Evolutionary conservation across 1,140 invertebrate species (phyloP), one percentile per base, ranked within the genome.

Genomic region (Mya arenaria): DNA sequence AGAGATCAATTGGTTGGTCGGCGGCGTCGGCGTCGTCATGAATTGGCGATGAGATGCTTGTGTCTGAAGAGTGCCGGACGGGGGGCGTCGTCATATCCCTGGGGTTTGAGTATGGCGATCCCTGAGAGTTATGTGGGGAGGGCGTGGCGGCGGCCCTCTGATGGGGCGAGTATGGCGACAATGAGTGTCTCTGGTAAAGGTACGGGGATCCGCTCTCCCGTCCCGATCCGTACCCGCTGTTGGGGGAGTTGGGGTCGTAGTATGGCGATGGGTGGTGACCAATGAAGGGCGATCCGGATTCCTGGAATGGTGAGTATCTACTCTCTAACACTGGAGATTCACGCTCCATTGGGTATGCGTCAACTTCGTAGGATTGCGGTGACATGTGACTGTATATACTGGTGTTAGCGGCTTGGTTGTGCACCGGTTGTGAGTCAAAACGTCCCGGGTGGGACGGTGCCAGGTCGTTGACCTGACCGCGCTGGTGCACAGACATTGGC

Each of bases 1-100:
- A 80, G 48, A 79, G 60, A 37, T 79, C 75, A 5, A 79, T 79
- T 8, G 75, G 75, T 37, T 79, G 75, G 39, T 79, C 75, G n/a
- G 32, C 36, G 65, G 28, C 19, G 48, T 52, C 48, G 48, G 48
- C 48, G 8, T 52, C 48, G 8, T 52, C 48, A 3, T 52, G 48
- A n/a, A n/a, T n/a, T n/a, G n/a, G n/a, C n/a, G n/a, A n/a, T n/a
- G n/a, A n/a, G n/a, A n/a, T n/a, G n/a, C n/a, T n/a, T n/a, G n/a
- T n/a, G n/a, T n/a, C n/a, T n/a, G n/a, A n/a, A n/a, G n/a, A n/a
- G n/a, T n/a, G n/a, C 23, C 5, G 13, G 32, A 71, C 23, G 44
- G n/a, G 15, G 32, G n/a, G 25, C 52, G 37, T 62, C 8, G 55
- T 30, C 25, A 17, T n/a, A 52, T 52, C 19, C 25, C 48, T 23